Percentiles rank a stretch among this genome's conserved stretches.
Conservation (phyloP, 2,113 vertebrate species). For the Ploceus nigricollis region DNA sequence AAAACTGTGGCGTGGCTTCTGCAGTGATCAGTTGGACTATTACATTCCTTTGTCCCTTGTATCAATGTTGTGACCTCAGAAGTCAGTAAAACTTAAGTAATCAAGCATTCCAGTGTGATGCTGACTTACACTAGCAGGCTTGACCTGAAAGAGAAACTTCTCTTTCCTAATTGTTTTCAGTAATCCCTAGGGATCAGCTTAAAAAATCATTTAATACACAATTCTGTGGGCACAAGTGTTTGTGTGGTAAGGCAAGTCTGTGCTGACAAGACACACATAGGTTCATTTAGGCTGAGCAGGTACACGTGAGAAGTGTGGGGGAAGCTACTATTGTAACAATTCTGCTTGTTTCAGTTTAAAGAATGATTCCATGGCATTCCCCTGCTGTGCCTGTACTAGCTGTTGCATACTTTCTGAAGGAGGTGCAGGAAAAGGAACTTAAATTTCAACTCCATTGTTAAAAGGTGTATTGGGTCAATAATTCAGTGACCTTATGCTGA, state of each 20-base stretch:
- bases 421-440: background rate
- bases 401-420: background rate
- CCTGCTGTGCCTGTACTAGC: accelerated
- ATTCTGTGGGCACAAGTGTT: background rate
- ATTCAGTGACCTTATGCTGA: background rate
- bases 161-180: background rate
- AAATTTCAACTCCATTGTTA: background rate
- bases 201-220: accelerated
- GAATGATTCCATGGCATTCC: background rate
- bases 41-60: background rate
- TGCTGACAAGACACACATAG: accelerated
- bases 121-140: background rate
- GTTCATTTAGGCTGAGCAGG: background rate
- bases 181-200: background rate
- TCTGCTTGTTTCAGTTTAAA: background rate
- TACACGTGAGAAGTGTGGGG: background rate
- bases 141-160: background rate
- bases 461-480: background rate
- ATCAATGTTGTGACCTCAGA: background rate
- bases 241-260: background rate
- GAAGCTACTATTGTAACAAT: background rate
- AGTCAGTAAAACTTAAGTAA: background rate
- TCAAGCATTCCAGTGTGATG: background rate
- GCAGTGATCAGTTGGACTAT: accelerated
- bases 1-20: background rate